A percentile compares a stretch with the other conserved stretches of the same genome.
These are phyloP conservation scores for Toxostoma redivivum DNA, from an alignment of 2,113 vertebrate species.

Conservation along the genomic window DNA sequence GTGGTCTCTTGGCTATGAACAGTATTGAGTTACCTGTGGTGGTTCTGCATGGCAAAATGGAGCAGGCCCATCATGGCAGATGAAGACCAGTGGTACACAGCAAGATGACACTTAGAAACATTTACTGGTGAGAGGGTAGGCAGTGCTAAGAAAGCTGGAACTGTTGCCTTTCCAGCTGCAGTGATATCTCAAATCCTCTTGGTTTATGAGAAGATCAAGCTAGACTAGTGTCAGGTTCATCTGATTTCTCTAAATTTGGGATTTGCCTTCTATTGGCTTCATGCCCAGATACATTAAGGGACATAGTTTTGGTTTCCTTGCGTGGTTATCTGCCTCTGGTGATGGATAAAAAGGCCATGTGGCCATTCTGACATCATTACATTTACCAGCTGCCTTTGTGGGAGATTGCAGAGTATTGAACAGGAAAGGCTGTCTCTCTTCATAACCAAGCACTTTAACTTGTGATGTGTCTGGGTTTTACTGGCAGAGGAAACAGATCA, in stretches of 20 bases:
- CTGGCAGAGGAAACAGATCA: not conserved
- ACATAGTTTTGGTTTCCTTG: not conserved
- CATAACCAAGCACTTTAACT: constrained; percentile 3
- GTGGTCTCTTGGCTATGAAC: not conserved
- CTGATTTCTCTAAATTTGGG: not conserved
- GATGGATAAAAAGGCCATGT: constrained; percentile 18
- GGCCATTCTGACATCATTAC: constrained; percentile 22
- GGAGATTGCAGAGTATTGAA: not conserved
- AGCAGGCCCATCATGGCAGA: not conserved
- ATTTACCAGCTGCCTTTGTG: constrained; percentile 20
- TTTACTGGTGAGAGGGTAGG: not conserved
- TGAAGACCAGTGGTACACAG: not conserved
- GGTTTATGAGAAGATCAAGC: not conserved
- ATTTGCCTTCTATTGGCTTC: not conserved
- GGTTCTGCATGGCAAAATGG: not conserved
- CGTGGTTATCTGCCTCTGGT: constrained; percentile 17
- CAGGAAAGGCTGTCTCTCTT: constrained; percentile 27
- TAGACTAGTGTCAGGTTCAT: not conserved
- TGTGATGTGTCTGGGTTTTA: not conserved
- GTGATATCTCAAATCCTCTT: not conserved
- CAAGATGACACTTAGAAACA: not conserved
- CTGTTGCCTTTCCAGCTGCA: not conserved
- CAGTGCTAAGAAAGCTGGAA: not conserved
- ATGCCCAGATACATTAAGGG: constrained; percentile 7
- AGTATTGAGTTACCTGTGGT: not conserved